A percentile compares a stretch with the other conserved stretches of the same genome.
phyloP scores from a whole-genome alignment of 2,888 invertebrate genomes.

The Machimus rusticus region DNA sequence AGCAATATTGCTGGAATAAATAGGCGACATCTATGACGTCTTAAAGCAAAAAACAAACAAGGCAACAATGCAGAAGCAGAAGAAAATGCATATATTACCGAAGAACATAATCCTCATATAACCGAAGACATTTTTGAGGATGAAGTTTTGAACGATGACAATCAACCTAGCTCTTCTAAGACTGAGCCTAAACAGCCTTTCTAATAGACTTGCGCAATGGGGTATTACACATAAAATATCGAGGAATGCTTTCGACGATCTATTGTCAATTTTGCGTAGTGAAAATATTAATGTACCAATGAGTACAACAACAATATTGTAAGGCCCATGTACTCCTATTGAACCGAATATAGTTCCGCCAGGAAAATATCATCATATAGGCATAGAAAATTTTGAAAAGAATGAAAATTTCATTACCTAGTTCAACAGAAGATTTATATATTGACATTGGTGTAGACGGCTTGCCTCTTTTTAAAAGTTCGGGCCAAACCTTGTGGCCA shows the following conservation, averaged over 20 bases:
- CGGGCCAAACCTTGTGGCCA: conserved; percentile 17
- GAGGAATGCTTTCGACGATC: not conserved
- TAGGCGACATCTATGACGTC: not conserved
- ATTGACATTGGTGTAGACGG: conserved; percentile 22
- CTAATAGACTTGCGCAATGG: not conserved
- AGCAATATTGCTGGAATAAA: not conserved
- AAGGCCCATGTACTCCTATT: not conserved
- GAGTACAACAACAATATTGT: not conserved
- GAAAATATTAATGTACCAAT: not conserved
- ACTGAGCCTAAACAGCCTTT: no score
- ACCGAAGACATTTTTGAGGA: no score
- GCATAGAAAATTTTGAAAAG: not conserved
- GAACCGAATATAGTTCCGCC: not conserved
- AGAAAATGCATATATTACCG: not conserved
- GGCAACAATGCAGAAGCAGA: not conserved
- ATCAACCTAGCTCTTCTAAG: no score
- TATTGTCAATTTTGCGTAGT: not conserved
- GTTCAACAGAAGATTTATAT: not conserved
- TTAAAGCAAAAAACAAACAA: not conserved
- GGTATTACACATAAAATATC: not conserved
- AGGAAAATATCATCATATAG: not conserved
- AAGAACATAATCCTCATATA: not conserved
- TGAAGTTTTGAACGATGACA: no score
- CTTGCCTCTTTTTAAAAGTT: conserved; percentile 25
- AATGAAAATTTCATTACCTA: not conserved